Percentiles rank a stretch among this genome's conserved stretches.
phyloP scores from a whole-genome alignment of 2,797 vertebrate species.

The Acanthiza pusilla region DNA sequence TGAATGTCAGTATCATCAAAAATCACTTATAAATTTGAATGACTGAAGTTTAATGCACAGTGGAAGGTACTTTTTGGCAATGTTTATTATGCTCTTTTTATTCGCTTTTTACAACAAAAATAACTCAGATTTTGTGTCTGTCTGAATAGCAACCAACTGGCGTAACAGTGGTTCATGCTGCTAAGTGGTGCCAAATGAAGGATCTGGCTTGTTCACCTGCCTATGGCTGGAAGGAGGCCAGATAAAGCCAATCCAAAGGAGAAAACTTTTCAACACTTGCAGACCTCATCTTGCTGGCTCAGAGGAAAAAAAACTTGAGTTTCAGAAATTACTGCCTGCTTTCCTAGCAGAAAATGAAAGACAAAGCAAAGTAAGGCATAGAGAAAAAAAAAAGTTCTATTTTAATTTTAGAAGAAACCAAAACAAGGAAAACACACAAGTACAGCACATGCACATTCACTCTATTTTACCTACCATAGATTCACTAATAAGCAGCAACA shows the following conservation, averaged over 20 bases:
- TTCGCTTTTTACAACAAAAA: not conserved
- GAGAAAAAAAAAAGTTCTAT: not conserved
- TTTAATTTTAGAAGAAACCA: not conserved
- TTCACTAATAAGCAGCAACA: constrained; percentile 96
- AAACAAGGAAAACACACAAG: not conserved
- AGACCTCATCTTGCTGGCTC: not conserved
- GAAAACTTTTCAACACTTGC: not conserved
- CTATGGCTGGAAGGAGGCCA: not conserved
- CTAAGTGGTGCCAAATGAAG: not conserved
- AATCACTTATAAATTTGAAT: not conserved
- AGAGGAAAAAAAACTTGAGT: not conserved
- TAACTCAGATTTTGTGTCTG: not conserved
- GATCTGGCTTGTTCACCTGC: not conserved
- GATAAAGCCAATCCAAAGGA: not conserved
- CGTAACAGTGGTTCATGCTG: not conserved
- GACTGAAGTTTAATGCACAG: not conserved
- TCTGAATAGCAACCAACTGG: not conserved
- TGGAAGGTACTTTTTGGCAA: not conserved
- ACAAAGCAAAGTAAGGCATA: not conserved
- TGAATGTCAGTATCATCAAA: not conserved
- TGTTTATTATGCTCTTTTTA: not conserved
- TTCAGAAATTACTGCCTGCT: not conserved
- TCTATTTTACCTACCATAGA: constrained; percentile 88
- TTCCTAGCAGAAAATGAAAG: not conserved
- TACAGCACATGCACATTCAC: not conserved